A percentile compares a stretch with the other conserved stretches of the same genome.
These are phyloP conservation scores for Lordiphosa clarofinis DNA, from an alignment of 1,140 invertebrate genomes.

Conservation along the genomic window DNA sequence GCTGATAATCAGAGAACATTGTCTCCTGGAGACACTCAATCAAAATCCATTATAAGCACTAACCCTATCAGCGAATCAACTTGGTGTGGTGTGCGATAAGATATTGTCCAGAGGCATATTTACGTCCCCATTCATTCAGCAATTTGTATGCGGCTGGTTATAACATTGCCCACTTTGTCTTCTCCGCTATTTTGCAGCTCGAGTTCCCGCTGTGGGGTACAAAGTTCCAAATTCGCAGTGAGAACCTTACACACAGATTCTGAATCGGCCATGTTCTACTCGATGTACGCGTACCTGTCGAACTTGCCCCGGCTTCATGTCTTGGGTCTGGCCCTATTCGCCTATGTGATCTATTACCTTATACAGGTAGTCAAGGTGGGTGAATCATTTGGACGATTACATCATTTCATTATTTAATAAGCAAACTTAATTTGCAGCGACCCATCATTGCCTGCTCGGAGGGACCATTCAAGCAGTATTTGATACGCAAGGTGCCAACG, in stretches of 20 bases:
- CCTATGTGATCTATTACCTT: slow-evolving; percentile 76
- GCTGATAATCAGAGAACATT: too few relatives aligned
- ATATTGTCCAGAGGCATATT: too few relatives aligned
- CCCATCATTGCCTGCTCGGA: slow-evolving; percentile 71
- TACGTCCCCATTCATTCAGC: too few relatives aligned
- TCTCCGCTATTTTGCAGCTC: slow-evolving; percentile 37
- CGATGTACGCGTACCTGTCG: slow-evolving; percentile 64
- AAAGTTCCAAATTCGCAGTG: slow-evolving; percentile 44
- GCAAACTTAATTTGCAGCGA: slow-evolving; percentile 76
- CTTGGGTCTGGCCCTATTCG: slow-evolving; percentile 55
- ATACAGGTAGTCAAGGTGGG: slow-evolving; percentile 78
- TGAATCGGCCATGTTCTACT: slow-evolving; percentile 60
- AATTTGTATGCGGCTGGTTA: background rate
- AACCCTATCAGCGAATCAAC: too few relatives aligned
- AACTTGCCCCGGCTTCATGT: slow-evolving; percentile 69
- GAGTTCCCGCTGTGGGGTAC: slow-evolving; percentile 31
- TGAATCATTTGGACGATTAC: slow-evolving; percentile 10
- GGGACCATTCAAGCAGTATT: slow-evolving; percentile 83
- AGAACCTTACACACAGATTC: slow-evolving; percentile 46
- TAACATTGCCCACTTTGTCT: slow-evolving; percentile 18
- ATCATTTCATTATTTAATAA: slow-evolving; percentile 12
- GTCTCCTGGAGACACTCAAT: too few relatives aligned
- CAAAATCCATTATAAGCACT: too few relatives aligned
- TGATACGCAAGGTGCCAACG: slow-evolving; percentile 85
- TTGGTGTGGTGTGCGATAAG: too few relatives aligned